These are phyloP conservation scores for Acronicta leporina DNA, from an alignment of 2,888 invertebrate genomes.

Conservation along the genomic window DNA sequence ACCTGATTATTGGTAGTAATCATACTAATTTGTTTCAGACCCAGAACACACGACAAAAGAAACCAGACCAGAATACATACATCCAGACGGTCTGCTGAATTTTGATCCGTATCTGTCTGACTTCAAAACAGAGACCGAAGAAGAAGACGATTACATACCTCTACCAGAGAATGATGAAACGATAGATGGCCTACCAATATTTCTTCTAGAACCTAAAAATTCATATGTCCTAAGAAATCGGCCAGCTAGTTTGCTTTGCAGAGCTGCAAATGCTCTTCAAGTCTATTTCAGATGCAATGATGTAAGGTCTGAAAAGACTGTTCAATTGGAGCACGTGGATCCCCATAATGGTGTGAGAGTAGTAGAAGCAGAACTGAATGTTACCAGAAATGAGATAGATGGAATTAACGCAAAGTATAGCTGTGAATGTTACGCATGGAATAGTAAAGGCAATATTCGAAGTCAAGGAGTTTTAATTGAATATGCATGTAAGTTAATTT, in stretches of 20 bases:
- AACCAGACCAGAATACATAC: conserved; percentile 83
- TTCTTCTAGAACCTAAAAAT: conserved; percentile 95
- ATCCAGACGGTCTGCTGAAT: conserved; percentile 80
- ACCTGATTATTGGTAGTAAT: not conserved
- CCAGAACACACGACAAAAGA: conserved; percentile 81
- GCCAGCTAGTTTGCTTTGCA: conserved; percentile 95
- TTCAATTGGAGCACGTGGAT: conserved; percentile 93
- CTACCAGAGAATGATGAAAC: conserved; percentile 89
- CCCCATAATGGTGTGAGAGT: conserved; percentile 94
- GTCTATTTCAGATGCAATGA: conserved; percentile 94
- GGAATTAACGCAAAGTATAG: conserved; percentile 94
- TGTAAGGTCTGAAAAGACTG: conserved; percentile 86
- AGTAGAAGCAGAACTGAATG: conserved; percentile 93
- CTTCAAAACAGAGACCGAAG: conserved; percentile 79
- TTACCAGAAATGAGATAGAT: conserved; percentile 94
- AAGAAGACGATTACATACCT: conserved; percentile 86
- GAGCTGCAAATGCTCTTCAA: conserved; percentile 96
- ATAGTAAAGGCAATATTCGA: conserved; percentile 92
- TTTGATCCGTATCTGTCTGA: conserved; percentile 84
- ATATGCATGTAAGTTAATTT: conserved; percentile 94
- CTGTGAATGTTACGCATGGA: conserved; percentile 96
- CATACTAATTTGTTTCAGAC: conserved; percentile 67
- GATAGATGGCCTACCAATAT: conserved; percentile 94
- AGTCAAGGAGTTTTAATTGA: conserved; percentile 94
- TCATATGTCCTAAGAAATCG: conserved; percentile 96